These are phyloP conservation scores for Zoanthus sansibaricus DNA, from an alignment of 92 coral and sea anemone genomes.

Conservation along the genomic window DNA sequence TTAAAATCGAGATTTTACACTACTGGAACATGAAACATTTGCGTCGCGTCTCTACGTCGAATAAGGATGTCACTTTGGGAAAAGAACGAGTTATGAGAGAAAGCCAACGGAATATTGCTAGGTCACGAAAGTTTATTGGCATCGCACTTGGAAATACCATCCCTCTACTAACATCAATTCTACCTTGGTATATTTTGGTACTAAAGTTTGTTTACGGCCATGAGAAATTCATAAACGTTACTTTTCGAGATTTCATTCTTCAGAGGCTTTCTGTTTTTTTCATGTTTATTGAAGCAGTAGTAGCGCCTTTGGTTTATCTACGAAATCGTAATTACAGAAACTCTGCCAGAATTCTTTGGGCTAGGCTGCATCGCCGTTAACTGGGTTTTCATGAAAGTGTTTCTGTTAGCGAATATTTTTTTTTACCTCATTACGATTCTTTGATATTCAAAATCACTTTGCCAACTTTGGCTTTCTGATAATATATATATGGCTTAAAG, in stretches of 20 bases:
- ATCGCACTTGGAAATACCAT: background rate
- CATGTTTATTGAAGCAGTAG: constrained; percentile 27
- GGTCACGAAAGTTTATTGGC: constrained; percentile 33
- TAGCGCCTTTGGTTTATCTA: constrained; percentile 20
- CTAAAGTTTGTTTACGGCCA: background rate
- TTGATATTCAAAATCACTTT: too few relatives aligned
- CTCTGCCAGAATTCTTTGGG: constrained; percentile 7
- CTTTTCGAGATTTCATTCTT: background rate
- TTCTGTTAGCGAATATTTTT: too few relatives aligned
- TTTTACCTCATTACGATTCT: too few relatives aligned
- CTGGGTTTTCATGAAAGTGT: background rate
- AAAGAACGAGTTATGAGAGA: constrained; percentile 20
- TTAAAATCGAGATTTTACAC: background rate
- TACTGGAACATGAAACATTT: constrained; percentile 29
- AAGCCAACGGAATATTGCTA: background rate
- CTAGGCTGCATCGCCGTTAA: constrained; percentile 15
- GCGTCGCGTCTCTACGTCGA: constrained; percentile 14
- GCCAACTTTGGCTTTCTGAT: too few relatives aligned
- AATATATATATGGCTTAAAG: too few relatives aligned
- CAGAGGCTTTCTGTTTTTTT: constrained; percentile 28
- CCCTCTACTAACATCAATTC: background rate
- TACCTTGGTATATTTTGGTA: constrained; percentile 34
- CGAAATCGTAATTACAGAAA: constrained; percentile 27
- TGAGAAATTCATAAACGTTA: background rate
- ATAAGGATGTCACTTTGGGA: constrained; percentile 25